A percentile compares a stretch with the other conserved stretches of the same genome.
phyloP scores from a whole-genome alignment of 2,797 vertebrate species.

The Syncerus caffer region DNA sequence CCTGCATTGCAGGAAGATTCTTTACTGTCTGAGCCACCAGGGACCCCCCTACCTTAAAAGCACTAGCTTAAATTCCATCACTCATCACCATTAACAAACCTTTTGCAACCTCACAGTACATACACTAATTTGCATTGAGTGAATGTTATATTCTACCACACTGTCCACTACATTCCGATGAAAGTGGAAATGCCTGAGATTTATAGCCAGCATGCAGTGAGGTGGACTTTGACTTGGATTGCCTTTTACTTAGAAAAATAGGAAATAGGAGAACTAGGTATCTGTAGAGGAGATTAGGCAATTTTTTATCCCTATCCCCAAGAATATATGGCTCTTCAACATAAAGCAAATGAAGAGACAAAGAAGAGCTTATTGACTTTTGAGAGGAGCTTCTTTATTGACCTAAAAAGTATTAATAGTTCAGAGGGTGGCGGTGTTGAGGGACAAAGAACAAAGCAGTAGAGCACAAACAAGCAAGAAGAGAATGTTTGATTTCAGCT shows the following conservation, averaged over 20 bases:
- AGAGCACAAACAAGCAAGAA: slow-evolving; percentile 64
- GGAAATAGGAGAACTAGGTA: background rate
- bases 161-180: background rate
- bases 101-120: background rate
- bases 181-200: background rate
- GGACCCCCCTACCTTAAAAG: background rate
- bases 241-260: background rate
- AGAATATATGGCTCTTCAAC: background rate
- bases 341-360: background rate
- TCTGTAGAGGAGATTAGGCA: background rate
- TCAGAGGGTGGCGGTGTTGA: rapidly evolving
- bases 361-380: slow-evolving; percentile 51
- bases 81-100: rapidly evolving
- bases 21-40: background rate
- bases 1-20: background rate
- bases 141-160: background rate
- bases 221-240: background rate
- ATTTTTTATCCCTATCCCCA: background rate
- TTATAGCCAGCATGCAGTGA: background rate
- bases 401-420: slow-evolving; percentile 27
- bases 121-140: background rate
- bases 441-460: slow-evolving; percentile 50
- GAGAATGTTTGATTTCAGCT: slow-evolving; percentile 17
- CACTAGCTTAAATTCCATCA: background rate
- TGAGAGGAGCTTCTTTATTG: slow-evolving; percentile 27